phyloP scores from a whole-genome alignment of 2,888 invertebrate genomes.

The Trichogramma evanescens region DNA sequence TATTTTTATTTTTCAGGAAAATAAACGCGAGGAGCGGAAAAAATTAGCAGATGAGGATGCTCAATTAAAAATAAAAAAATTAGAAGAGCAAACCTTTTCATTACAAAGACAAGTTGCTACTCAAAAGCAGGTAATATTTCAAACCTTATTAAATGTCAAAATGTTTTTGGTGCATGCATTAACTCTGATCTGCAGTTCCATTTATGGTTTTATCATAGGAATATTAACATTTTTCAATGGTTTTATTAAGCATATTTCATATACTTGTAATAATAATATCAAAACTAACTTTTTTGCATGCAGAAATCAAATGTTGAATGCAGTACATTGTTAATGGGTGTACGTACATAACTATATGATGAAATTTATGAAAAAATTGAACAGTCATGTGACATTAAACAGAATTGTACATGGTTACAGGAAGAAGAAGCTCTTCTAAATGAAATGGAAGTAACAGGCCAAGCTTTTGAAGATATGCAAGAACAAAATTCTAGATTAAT shows the following conservation, averaged over 20 bases:
- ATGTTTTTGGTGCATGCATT: constrained; percentile 26
- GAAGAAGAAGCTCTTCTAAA: constrained; percentile 94
- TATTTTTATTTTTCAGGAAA: constrained; percentile 56
- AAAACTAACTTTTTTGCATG: not conserved
- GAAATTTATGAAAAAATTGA: constrained; percentile 21
- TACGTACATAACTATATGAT: not conserved
- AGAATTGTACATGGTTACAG: constrained; percentile 50
- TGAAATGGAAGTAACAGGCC: constrained; percentile 99
- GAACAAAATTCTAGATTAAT: constrained; percentile 93
- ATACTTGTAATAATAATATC: not conserved
- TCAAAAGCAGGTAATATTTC: constrained; percentile 62
- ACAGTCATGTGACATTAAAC: constrained; percentile 44
- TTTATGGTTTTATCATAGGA: constrained; percentile 13
- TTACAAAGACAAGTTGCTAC: constrained; percentile 84
- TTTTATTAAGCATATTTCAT: constrained; percentile 22
- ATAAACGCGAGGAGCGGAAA: constrained; percentile 82
- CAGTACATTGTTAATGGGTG: constrained; percentile 18
- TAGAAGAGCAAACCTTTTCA: constrained; percentile 89
- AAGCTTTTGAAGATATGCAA: constrained; percentile 99
- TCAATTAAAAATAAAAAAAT: constrained; percentile 82
- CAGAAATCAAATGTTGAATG: constrained; percentile 14
- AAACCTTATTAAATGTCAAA: no score
- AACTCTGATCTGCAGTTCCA: constrained; percentile 32
- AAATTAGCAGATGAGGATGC: constrained; percentile 94
- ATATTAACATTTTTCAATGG: constrained; percentile 31